Evolutionary conservation across 2,888 invertebrate species (phyloP), one percentile per base, ranked within the genome.

Genomic region (Azorinus chamasolen): DNA sequence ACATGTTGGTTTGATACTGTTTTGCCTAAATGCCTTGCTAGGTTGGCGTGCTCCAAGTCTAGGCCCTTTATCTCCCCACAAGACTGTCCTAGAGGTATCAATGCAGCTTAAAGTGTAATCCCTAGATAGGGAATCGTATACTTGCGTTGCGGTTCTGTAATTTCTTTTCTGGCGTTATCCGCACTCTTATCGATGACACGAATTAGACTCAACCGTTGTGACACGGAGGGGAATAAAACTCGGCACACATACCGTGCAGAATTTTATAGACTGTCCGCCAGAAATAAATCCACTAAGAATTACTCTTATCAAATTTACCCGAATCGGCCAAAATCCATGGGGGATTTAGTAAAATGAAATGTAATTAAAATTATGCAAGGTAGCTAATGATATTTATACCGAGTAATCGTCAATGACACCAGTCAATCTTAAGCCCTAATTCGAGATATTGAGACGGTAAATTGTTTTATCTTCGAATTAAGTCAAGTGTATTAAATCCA

Each of bases 101-200:
- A 63, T 69, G 55, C 62, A 70, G 80, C 64, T 80, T 70, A 80
- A 59, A 45, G 25, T 12, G 24, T 75, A 68, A 79, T 75, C 79
- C 75, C 71, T 16, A 37, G 75, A 75, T 69, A 69, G 63, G 16
- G 45, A 20, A 20, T 20, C 45, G 45, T 18, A 45, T 45, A 45
- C n/a, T 45, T 20, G 4, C 4, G 45, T 16, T 16, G 45, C 45
- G n/a, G 45, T 5, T 18, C 45, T 20, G 14, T 32, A 32, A 32
- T 32, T 32, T 32, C 32, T 32, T 32, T 18, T 16, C 45, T 51
- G 57, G 32, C 58, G 46, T 45, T 55, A 39, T 61, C 65, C 51
- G 51, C 20, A 55, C 25, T 72, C 63, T 79, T 76, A 68, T 78
- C 79, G 22, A 10, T 79, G 80, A 70, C 76, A 76, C 76, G 80